Percentiles rank a stretch among this genome's conserved stretches.
phyloP scores from a whole-genome alignment of 2,888 invertebrate species.

The Drosophila mulleri region DNA sequence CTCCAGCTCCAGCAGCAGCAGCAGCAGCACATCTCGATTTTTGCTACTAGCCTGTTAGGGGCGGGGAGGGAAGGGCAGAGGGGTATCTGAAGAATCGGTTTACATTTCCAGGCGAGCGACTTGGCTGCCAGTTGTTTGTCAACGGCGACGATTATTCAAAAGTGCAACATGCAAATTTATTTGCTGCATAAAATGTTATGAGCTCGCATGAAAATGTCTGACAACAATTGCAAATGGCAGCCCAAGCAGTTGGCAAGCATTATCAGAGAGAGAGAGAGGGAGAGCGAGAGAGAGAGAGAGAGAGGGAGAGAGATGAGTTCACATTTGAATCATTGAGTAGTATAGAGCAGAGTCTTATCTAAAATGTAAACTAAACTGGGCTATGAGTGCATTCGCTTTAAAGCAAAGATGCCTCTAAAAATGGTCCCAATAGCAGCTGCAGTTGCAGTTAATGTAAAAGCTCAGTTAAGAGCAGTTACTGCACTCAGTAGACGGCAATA shows the following conservation, averaged over 20 bases:
- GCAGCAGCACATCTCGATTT: constrained; percentile 26
- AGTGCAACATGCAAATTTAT: constrained; percentile 81
- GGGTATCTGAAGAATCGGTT: constrained; percentile 16
- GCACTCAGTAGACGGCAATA: constrained; percentile 21
- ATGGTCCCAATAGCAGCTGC: neutral
- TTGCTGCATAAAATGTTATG: constrained; percentile 79
- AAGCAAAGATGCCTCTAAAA: neutral
- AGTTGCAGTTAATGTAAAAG: constrained; percentile 25
- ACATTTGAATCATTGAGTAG: constrained; percentile 26
- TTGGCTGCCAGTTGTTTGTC: constrained; percentile 80
- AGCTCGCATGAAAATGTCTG: constrained; percentile 80
- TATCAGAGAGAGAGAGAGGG: neutral
- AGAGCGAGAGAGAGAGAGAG: neutral
- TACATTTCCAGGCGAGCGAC: constrained; percentile 66
- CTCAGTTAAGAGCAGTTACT: constrained; percentile 3
- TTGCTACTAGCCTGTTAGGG: neutral
- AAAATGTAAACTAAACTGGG: neutral
- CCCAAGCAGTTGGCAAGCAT: constrained; percentile 57
- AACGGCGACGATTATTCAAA: constrained; percentile 77
- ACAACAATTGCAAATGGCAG: constrained; percentile 72
- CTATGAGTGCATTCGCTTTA: constrained; percentile 10
- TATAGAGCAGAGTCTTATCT: neutral
- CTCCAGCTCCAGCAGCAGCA: constrained; percentile 24
- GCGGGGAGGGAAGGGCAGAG: neutral
- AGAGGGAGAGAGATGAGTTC: neutral